Evolutionary conservation across 1,140 invertebrate species (phyloP).

Genomic region (Trachelipus rathkii): DNA sequence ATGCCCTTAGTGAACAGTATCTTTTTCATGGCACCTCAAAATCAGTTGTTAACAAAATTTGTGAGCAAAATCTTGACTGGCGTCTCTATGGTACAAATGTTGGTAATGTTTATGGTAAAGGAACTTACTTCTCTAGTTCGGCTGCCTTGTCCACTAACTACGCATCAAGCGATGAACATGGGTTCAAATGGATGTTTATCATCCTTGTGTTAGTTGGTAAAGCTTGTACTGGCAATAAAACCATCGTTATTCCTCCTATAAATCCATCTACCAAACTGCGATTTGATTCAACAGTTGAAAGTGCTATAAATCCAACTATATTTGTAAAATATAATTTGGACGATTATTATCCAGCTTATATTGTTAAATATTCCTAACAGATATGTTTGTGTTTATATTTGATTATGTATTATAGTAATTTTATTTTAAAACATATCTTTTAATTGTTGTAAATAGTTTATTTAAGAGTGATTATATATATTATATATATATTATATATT

Average conservation of each 20-base stretch:
- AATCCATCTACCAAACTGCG: constrained; percentile 21
- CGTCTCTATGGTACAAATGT: constrained; percentile 40
- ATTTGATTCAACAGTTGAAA: constrained; percentile 39
- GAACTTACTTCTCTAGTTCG: constrained; percentile 39
- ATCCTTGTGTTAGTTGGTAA: constrained; percentile 35
- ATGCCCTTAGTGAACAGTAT: constrained; percentile 35
- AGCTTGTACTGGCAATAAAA: constrained; percentile 25
- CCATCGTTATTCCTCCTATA: constrained; percentile 32
- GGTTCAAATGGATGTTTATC: constrained; percentile 28
- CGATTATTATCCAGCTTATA: constrained; percentile 43
- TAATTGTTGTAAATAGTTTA: too few relatives aligned
- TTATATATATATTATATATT: too few relatives aligned
- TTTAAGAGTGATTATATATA: too few relatives aligned
- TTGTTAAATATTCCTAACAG: constrained; percentile 22
- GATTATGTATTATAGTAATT: too few relatives aligned
- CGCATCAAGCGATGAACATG: constrained; percentile 14
- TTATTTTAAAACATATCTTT: too few relatives aligned
- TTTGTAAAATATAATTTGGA: constrained; percentile 43
- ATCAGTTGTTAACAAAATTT: constrained; percentile 33
- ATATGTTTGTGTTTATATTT: too few relatives aligned
- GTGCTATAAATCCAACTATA: constrained; percentile 14
- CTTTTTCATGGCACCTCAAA: constrained; percentile 41
- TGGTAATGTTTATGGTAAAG: constrained; percentile 35
- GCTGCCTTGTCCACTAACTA: constrained; percentile 30
- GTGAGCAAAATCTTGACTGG: constrained; percentile 38